Percentiles rank a stretch among this genome's conserved stretches.
Conservation (phyloP, 2,797 vertebrate genomes). For the Cynodonichthys magdalenae region DNA sequence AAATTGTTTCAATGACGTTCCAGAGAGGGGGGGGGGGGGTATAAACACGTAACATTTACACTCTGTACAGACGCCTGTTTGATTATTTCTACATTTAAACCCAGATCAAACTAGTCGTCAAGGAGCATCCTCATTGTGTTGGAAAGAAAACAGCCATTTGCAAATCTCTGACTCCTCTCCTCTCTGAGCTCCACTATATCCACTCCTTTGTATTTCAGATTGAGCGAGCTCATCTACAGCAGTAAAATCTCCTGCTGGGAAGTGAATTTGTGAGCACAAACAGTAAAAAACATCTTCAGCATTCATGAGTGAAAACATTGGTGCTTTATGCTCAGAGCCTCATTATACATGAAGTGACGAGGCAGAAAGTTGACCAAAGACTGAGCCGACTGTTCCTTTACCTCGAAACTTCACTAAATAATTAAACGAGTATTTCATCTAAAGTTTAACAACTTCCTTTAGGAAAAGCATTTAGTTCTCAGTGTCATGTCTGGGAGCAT, state of each 20-base stretch:
- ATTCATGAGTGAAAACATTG: not conserved
- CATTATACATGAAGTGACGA: not conserved
- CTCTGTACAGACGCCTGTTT: not conserved
- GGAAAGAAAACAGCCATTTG: not conserved
- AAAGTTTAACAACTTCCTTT: no score
- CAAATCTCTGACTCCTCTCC: not conserved
- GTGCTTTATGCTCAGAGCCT: not conserved
- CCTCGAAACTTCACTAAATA: constrained; percentile 34
- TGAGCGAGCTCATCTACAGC: not conserved
- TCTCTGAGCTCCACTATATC: not conserved
- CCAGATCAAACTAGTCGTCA: not conserved
- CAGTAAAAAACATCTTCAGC: not conserved
- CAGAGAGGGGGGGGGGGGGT: no score
- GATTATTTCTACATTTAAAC: not conserved
- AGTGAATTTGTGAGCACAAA: not conserved
- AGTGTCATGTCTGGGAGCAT: constrained; percentile 40
- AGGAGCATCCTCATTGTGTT: not conserved
- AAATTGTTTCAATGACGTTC: no score
- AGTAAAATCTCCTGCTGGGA: constrained; percentile 1
- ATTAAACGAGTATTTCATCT: constrained; percentile 26
- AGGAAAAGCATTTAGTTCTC: constrained; percentile 20
- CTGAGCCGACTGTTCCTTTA: not conserved
- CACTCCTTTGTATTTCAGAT: not conserved
- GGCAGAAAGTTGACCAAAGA: not conserved
- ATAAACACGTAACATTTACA: no score